Evolutionary conservation across 2,888 invertebrate species (phyloP).

Genomic region (Meiosimyza platycephala): DNA sequence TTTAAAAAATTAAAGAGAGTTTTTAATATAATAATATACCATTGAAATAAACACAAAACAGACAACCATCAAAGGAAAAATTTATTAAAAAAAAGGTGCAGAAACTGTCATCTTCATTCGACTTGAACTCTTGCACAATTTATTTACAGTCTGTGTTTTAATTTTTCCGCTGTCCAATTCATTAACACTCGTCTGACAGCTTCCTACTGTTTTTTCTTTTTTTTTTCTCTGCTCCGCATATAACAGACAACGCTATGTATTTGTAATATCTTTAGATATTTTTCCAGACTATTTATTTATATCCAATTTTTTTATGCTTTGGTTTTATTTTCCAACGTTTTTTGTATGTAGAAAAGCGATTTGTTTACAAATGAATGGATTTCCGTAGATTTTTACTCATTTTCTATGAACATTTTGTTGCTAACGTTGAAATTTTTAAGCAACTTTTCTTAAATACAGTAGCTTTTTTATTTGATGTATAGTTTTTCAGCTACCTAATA

Average conservation of each 20-base stretch:
- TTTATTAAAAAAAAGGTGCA: background rate
- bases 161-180: constrained; percentile 38
- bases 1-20: too few relatives aligned
- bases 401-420: too few relatives aligned
- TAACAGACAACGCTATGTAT: too few relatives aligned
- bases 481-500: too few relatives aligned
- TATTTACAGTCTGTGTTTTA: constrained; percentile 26
- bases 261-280: too few relatives aligned
- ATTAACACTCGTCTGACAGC: constrained; percentile 39
- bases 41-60: background rate
- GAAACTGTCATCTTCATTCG: constrained; percentile 35
- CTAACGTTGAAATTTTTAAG: too few relatives aligned
- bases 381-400: background rate
- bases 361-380: constrained; percentile 29
- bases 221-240: background rate
- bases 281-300: too few relatives aligned
- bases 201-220: constrained; percentile 16
- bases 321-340: too few relatives aligned
- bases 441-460: too few relatives aligned
- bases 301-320: too few relatives aligned
- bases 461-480: too few relatives aligned
- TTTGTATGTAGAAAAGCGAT: background rate
- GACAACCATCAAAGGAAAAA: background rate
- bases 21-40: background rate
- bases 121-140: constrained; percentile 24